Evolutionary conservation across 1,140 invertebrate genomes (phyloP), one percentile per base, ranked within the genome.

Genomic region (Leptestheria dahalacensis): DNA sequence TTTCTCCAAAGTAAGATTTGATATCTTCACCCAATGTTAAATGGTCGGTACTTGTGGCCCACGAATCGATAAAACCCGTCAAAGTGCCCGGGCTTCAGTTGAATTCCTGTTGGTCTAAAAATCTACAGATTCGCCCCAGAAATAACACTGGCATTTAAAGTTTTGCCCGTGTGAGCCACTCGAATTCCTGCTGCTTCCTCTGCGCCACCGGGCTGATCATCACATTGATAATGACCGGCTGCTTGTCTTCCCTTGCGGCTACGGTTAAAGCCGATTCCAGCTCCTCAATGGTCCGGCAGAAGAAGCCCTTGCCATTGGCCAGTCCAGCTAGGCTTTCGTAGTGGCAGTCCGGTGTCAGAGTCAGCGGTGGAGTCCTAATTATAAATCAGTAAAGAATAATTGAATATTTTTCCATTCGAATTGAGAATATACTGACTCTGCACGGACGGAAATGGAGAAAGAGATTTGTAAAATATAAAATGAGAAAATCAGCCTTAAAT

Each of bases 281-380:
- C 67, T 96, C 82, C 10, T 82, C 76, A 50, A 86, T 75, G 0
- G 82, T 88, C 57, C 76, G 79, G 60, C 84, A 91, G 63, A 87
- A 82, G 66, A 86, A 79, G n/a, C 92, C 92, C 51, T 78, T 78
- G 2, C 83, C 86, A 29, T 76, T 76, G 72, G 93, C 91, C 70
- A 95, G 79, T 70, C 82, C 79, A 74, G 91, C 83, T 77, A 97
- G 83, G 66, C 86, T 85, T 69, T 97, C 91, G 71, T 97, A 97
- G 56, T 80, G 82, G 0, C 83, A 81, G 68, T 83, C 80, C 25
- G 81, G 81, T 49, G 81, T 79, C 21, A 97, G 74, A 3, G 81
- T 79, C 41, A 82, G 84, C 0, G 92, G 88, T 53, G 91, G 91
- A 57, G 83, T 82, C 48, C 90, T 94, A 69, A 57, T 75, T 78